Base-by-base conservation (phyloP, 2,888 invertebrate species). In the Agelastica alni region DNA sequence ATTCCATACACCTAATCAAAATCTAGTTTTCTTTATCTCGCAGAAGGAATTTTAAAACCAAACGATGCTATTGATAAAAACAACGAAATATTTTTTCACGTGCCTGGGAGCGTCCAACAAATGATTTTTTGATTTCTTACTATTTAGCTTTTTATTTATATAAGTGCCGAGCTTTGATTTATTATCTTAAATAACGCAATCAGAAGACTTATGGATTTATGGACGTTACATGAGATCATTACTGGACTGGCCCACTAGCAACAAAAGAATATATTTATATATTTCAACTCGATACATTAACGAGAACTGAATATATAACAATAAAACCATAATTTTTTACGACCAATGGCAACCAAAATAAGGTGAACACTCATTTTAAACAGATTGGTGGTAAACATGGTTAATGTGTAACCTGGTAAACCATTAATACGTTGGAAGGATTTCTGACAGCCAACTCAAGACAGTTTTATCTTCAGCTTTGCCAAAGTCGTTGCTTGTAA, bases 31-130 rank as follows among this genome's bases (percentile, higher is more conserved):
- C 17, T 32, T 32, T 32, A 32, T 20, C 6, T 12, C 12, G 13
- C 14, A 4, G 18, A 22, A 34, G 32, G 26, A 14, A 32, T 20
- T 45, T 45, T 20, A 14, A 45, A 45, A 45, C 14, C 31, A 44
- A 32, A 44, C 9, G 32, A 45, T 45, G 32, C 32, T 32, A 32
- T 45, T 45, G 44, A 45, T 45, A 45, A 45, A 5, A 32, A 45
- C 32, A 32, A 32, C 2, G 20, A 17, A 26, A 41, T 41, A 10
- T 43, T 30, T 45, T n/a, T 18, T 13, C 9, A 9, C 12, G 22
- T 45, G 12, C 9, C 32, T 10, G 7, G 2, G 10, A 7, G 17
- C 10, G 32, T 32, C 20, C 13, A 32, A 32, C 17, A 45, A 45
- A 45, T 32, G 13, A 10, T 32, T n/a, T n/a, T 32, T 34, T 45